Evolutionary conservation across 2,888 invertebrate genomes (phyloP).

Genomic region (Hymenopus coronatus): DNA sequence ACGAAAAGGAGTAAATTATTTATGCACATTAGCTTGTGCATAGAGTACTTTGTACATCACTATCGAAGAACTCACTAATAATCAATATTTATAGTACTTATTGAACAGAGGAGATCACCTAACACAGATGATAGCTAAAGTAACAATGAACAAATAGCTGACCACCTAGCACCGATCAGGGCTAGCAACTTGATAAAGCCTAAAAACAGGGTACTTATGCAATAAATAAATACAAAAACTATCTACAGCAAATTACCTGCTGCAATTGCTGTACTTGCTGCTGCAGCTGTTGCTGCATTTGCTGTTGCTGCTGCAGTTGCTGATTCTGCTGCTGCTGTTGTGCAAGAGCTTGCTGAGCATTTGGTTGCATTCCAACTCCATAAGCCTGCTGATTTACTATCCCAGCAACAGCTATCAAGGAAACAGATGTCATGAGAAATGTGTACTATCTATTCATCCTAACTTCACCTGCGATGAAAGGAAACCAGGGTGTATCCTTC

Average conservation of each 20-base stretch:
- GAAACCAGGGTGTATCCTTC: too few species aligned
- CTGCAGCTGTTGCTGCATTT: constrained; percentile 46
- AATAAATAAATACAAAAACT: neutral
- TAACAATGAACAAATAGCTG: too few species aligned
- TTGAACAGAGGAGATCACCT: too few species aligned
- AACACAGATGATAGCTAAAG: too few species aligned
- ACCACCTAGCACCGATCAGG: neutral
- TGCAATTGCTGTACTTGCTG: constrained; percentile 43
- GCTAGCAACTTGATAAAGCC: neutral
- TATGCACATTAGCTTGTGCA: too few species aligned
- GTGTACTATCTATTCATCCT: too few species aligned
- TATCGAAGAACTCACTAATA: too few species aligned
- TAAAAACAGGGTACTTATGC: neutral
- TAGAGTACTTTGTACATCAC: too few species aligned
- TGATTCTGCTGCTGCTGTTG: constrained; percentile 43
- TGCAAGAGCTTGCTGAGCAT: constrained; percentile 47
- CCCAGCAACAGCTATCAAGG: constrained; percentile 43
- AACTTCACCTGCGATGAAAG: too few species aligned
- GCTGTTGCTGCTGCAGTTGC: constrained; percentile 39
- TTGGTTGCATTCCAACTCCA: constrained; percentile 45
- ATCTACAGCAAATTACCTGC: constrained; percentile 22
- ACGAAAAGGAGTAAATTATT: too few species aligned
- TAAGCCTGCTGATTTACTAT: constrained; percentile 56
- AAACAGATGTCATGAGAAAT: too few species aligned
- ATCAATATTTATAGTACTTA: too few species aligned